Evolutionary conservation across 2,113 vertebrate genomes (phyloP).

Genomic region (Malurus elegans): DNA sequence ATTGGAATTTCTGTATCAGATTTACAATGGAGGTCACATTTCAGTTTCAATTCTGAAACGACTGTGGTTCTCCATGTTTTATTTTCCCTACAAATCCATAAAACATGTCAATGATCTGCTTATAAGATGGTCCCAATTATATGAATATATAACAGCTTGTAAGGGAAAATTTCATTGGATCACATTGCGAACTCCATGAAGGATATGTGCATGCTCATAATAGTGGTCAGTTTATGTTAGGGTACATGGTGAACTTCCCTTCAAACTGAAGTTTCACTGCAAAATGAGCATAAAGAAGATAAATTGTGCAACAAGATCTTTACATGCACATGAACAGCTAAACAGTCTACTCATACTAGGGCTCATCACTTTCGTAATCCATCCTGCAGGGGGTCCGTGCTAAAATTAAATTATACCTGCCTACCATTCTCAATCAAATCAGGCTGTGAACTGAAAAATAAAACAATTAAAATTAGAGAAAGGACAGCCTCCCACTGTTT

Average conservation of each 20-base stretch:
- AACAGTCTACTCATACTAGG: slow-evolving; percentile 13
- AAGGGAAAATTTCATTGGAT: slow-evolving; percentile 7
- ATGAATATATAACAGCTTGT: not conserved
- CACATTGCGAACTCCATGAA: not conserved
- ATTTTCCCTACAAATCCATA: slow-evolving; percentile 47
- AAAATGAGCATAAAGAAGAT: not conserved
- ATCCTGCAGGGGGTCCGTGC: slow-evolving; percentile 37
- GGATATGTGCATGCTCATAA: not conserved
- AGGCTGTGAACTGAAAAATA: slow-evolving; percentile 61
- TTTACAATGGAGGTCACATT: not conserved
- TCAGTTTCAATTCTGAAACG: not conserved
- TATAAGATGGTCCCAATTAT: slow-evolving; percentile 27
- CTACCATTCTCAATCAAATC: slow-evolving; percentile 52
- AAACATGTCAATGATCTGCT: slow-evolving; percentile 37
- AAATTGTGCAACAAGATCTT: not conserved
- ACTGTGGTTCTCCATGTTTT: not conserved
- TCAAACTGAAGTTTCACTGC: not conserved
- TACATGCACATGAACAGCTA: not conserved
- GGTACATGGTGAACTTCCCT: not conserved
- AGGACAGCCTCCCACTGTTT: slow-evolving; percentile 42
- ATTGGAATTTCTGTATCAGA: not conserved
- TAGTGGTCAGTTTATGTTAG: not conserved
- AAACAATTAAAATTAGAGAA: slow-evolving; percentile 66
- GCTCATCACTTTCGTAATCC: slow-evolving; percentile 33
- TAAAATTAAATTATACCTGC: slow-evolving; percentile 66